Evolutionary conservation across 2,113 vertebrate genomes (phyloP).

Genomic region (Micronisus gabar): DNA sequence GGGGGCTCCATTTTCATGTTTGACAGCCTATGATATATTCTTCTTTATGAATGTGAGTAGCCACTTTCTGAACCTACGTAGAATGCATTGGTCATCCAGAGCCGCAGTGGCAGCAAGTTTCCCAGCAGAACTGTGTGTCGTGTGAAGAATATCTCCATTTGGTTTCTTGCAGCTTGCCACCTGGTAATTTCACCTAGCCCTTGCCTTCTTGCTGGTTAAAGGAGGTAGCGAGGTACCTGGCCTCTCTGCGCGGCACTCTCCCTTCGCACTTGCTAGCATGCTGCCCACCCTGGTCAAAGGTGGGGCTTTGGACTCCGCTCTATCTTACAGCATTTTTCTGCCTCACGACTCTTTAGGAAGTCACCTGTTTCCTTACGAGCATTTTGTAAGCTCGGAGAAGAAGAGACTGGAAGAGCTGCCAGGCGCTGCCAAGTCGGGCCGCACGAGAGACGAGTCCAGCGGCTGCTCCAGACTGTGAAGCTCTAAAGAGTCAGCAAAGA

Average conservation of each 20-base stretch:
- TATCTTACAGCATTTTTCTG: neutral
- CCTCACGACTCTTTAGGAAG: neutral
- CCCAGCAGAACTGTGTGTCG: fast-evolving
- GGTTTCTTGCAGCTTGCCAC: neutral
- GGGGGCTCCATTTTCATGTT: neutral
- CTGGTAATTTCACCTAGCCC: neutral
- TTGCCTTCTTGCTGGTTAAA: neutral
- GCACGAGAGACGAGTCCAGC: fast-evolving
- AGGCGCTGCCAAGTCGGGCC: no score
- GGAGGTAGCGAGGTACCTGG: neutral
- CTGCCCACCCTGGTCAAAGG: no score
- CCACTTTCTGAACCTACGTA: fast-evolving
- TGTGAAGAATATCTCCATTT: neutral
- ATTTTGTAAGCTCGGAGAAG: neutral
- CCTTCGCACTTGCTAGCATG: fast-evolving
- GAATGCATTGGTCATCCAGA: neutral
- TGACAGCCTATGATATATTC: neutral
- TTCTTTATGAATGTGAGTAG: neutral
- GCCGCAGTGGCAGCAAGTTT: neutral
- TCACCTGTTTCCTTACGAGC: neutral
- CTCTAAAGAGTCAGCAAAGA: neutral
- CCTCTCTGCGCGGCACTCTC: neutral
- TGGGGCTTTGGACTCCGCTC: neutral
- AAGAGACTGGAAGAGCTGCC: neutral
- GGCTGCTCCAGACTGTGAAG: neutral